phyloP scores from a whole-genome alignment of 2,797 vertebrate genomes.

The Crax fasciolata region DNA sequence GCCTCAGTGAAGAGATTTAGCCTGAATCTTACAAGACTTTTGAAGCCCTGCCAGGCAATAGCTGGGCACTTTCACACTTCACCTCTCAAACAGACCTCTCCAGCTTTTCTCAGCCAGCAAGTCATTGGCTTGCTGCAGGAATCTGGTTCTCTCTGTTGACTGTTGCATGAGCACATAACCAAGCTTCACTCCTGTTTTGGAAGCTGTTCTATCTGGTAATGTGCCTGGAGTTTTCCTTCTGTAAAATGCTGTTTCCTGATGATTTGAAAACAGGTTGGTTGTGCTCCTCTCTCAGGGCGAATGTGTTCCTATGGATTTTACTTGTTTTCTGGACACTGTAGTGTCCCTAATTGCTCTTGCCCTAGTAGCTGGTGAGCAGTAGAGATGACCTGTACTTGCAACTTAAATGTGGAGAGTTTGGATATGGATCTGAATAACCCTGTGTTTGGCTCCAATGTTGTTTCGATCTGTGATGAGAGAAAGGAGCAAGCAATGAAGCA shows the following conservation, averaged over 20 bases:
- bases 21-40: not conserved
- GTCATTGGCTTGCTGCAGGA: not conserved
- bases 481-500: not conserved
- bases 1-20: not conserved
- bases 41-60: not conserved
- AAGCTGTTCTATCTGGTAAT: not conserved
- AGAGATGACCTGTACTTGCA: not conserved
- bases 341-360: not conserved
- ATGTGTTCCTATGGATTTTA: not conserved
- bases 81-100: not conserved
- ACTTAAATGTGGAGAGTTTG: not conserved
- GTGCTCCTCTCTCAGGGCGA: not conserved
- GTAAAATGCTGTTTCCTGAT: not conserved
- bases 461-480: not conserved
- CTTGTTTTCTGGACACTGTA: not conserved
- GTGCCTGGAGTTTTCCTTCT: not conserved
- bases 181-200: not conserved
- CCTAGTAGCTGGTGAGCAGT: not conserved
- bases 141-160: not conserved
- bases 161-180: not conserved
- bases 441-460: not conserved
- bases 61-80: not conserved
- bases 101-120: not conserved
- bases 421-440: rapidly evolving
- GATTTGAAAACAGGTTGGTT: not conserved